These are phyloP conservation scores for Dryobota labecula DNA, from an alignment of 2,888 invertebrate species.

Conservation along the genomic window DNA sequence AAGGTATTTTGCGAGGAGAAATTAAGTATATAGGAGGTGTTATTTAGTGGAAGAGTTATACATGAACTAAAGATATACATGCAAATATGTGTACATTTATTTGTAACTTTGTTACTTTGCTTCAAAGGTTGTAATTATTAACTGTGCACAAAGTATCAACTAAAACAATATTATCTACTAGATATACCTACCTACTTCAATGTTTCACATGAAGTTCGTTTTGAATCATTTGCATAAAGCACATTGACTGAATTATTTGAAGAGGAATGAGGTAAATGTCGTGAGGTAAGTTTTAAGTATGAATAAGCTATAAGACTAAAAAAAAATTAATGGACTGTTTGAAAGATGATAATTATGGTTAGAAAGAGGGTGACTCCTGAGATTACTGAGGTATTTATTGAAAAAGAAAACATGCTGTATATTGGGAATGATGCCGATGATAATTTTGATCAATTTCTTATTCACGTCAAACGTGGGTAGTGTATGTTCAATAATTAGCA, in stretches of 20 bases:
- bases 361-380: neutral
- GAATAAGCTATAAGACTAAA: neutral
- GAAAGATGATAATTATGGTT: neutral
- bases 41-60: neutral
- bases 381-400: neutral
- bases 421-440: too few species aligned
- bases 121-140: neutral
- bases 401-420: neutral
- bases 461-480: neutral
- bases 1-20: neutral
- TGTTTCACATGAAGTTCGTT: neutral
- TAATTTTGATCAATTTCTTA: too few species aligned
- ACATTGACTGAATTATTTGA: neutral
- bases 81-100: neutral
- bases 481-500: neutral
- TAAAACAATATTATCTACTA: neutral
- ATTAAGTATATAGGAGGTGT: slow-evolving; percentile 9
- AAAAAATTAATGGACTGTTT: neutral
- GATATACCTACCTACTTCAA: neutral
- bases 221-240: neutral
- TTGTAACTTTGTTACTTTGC: too few species aligned
- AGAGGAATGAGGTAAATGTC: neutral
- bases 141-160: neutral
- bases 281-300: neutral
- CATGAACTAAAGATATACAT: too few species aligned